Percentiles rank a stretch among this genome's conserved stretches.
These are phyloP conservation scores for Chaetodon trifasciatus DNA, from an alignment of 2,797 vertebrate genomes.

Conservation along the genomic window DNA sequence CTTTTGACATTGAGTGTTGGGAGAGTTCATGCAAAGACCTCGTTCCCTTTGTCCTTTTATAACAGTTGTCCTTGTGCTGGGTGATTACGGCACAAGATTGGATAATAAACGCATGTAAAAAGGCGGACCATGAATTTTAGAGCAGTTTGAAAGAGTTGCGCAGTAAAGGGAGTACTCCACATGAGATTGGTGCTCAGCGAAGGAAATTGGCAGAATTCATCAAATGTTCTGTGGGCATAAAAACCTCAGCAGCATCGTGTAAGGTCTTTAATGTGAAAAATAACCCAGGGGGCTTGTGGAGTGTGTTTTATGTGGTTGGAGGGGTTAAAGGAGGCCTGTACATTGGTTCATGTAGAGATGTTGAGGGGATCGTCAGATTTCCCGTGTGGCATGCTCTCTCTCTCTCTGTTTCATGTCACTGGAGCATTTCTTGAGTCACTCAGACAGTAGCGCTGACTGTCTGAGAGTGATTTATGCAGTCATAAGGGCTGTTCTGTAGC, in stretches of 20 bases:
- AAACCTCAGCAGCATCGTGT: slow-evolving; percentile 64
- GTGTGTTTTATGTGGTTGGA: slow-evolving; percentile 83
- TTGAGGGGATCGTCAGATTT: slow-evolving; percentile 88
- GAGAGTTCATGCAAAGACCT: slow-evolving; percentile 5
- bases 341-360: slow-evolving; percentile 79
- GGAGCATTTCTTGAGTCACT: slow-evolving; percentile 76
- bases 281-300: slow-evolving; percentile 72
- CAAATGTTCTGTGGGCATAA: slow-evolving; percentile 75
- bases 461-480: slow-evolving; percentile 88
- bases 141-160: slow-evolving; percentile 58
- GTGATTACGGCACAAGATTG: slow-evolving; percentile 53
- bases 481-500: slow-evolving; percentile 81
- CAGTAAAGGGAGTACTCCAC: slow-evolving; percentile 72
- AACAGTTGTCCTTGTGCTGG: slow-evolving; percentile 49
- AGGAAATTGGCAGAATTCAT: slow-evolving; percentile 83
- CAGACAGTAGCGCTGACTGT: slow-evolving; percentile 84
- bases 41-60: slow-evolving; percentile 51
- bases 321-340: slow-evolving; percentile 82
- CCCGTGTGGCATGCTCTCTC: slow-evolving; percentile 80
- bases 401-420: slow-evolving; percentile 81
- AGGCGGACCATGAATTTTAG: slow-evolving; percentile 60
- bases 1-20: slow-evolving; percentile 33
- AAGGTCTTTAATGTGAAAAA: slow-evolving; percentile 81
- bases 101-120: slow-evolving; percentile 66
- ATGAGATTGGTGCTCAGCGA: slow-evolving; percentile 72